A percentile compares a stretch with the other conserved stretches of the same genome.
phyloP scores from a whole-genome alignment of 2,888 invertebrate genomes.

The Odontocolon sp. region DNA sequence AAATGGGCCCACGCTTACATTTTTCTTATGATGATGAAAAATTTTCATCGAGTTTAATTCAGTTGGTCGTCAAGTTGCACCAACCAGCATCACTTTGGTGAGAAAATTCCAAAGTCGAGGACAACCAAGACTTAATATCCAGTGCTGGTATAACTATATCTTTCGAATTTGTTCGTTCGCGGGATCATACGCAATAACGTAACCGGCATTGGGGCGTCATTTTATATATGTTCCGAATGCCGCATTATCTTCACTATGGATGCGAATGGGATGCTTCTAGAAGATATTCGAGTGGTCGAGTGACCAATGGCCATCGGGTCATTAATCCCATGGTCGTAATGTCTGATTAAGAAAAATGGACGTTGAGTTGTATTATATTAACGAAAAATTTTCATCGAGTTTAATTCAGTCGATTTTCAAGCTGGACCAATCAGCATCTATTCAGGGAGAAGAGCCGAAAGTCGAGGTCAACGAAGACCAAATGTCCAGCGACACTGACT shows the following conservation, averaged over 20 bases:
- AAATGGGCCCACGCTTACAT: neutral
- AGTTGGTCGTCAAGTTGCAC: neutral
- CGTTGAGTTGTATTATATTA: neutral
- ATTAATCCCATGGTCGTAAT: slow-evolving; percentile 2
- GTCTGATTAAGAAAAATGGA: neutral
- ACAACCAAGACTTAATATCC: no score
- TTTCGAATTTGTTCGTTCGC: no score
- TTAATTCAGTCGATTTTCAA: neutral
- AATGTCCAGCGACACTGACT: no score
- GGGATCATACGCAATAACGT: no score
- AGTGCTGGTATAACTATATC: no score
- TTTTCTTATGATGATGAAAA: neutral
- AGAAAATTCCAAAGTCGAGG: neutral
- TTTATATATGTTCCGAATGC: no score
- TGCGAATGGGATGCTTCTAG: slow-evolving; percentile 28
- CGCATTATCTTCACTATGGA: slow-evolving; percentile 21
- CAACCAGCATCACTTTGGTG: neutral
- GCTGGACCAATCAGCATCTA: no score
- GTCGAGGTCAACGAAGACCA: slow-evolving; percentile 14
- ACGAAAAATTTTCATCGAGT: neutral
- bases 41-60: slow-evolving; percentile 4
- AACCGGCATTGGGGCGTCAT: no score
- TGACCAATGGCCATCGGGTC: neutral
- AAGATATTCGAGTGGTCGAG: slow-evolving; percentile 26
- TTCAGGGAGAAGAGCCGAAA: neutral